A percentile compares a stretch with the other conserved stretches of the same genome.
phyloP scores from a whole-genome alignment of 2,113 vertebrate species.

The Cinclus mexicanus region DNA sequence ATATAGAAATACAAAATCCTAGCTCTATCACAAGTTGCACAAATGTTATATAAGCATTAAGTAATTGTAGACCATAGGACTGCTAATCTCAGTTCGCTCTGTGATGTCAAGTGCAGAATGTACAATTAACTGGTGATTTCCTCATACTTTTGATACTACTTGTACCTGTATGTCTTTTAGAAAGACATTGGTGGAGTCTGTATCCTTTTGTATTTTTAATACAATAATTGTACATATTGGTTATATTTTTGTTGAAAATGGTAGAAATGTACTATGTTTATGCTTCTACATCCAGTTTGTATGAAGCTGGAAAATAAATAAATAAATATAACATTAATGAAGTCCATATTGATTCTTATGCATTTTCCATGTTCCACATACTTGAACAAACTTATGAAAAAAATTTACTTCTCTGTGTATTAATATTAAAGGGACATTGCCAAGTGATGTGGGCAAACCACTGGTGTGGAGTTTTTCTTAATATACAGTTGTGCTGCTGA shows the following conservation, averaged over 20 bases:
- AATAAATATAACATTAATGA: conserved; percentile 91
- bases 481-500: background rate
- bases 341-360: conserved; percentile 65
- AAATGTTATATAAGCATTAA: conserved; percentile 93
- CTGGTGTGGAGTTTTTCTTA: conserved; percentile 58
- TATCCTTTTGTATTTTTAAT: conserved; percentile 99
- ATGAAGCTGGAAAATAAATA: conserved; percentile 98
- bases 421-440: conserved; percentile 63
- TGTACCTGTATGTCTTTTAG: conserved; percentile 99
- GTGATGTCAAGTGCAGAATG: conserved; percentile 98
- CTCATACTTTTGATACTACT: conserved; percentile 98
- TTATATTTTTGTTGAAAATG: conserved; percentile 99
- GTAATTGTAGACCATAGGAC: conserved; percentile 97
- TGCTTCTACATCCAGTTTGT: conserved; percentile 99
- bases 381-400: conserved; percentile 65
- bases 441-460: conserved; percentile 52
- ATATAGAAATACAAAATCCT: conserved; percentile 87
- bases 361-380: conserved; percentile 62
- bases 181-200: conserved; percentile 99
- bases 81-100: conserved; percentile 93
- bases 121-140: conserved; percentile 98
- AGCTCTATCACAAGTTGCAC: conserved; percentile 90
- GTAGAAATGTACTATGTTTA: conserved; percentile 99
- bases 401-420: conserved; percentile 57
- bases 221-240: conserved; percentile 99